Base-by-base conservation (phyloP, 2,888 invertebrate genomes). In the Therioaphis trifolii region DNA sequence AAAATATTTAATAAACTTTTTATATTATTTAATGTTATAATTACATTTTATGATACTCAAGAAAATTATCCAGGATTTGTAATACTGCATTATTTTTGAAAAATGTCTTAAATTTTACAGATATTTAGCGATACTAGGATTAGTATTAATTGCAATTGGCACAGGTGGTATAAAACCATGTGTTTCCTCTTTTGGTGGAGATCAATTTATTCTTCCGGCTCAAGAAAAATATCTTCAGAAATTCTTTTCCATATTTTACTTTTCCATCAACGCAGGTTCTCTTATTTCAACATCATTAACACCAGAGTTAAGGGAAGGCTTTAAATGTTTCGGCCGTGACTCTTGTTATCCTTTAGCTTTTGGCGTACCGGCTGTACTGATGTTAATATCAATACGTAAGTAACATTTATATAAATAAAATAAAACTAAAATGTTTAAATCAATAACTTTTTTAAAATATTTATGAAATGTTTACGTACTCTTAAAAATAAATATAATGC, bases 101-200 rank as follows among this genome's bases (percentile, higher is more conserved):
- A n/a, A n/a, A n/a, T 35, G 3, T 35, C 4, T 35, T 7, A 35
- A 3, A 35, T 63, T 58, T 69, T 27, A 4, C 58, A 84, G 84
- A 46, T 72, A 46, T 14, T 76, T 84, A 40, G 84, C 84, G 18
- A 14, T 93, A 85, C 86, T 93, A 27, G 94, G 94, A 0, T 89
- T 95, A 40, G 87, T 92, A 18, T 89, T 94, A 86, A 93, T 95
- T 84, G 93, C 93, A 0, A 86, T 94, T 4, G 94, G 95, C 2
- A 94, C 94, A 0, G 95, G 95, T 0, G 95, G 95, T 4, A 95
- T 95, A 85, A 95, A 95, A 86, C 94, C 95, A 0, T 95, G 95
- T 88, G 94, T 95, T 0, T 90, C 93, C 0, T 92, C 95, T 0
- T 95, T 95, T 88, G 95, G 95, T 4, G 95, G 94, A 0, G 95